A percentile compares a stretch with the other conserved stretches of the same genome.
Evolutionary conservation across 2,113 vertebrate genomes (phyloP).

Genomic region (Etheostoma cragini): DNA sequence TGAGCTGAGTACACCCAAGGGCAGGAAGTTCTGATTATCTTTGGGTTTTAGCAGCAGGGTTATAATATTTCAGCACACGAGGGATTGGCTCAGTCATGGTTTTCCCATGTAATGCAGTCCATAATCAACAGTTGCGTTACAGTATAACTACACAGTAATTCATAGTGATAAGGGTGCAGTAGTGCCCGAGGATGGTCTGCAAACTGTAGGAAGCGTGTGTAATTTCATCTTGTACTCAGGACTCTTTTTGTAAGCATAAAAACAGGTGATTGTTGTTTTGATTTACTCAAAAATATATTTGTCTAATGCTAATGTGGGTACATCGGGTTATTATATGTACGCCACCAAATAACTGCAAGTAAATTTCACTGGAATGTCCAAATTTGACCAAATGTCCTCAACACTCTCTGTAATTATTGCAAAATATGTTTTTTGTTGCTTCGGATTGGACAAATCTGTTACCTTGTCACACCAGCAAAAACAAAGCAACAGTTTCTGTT

Average conservation of each 20-base stretch:
- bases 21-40: conserved; percentile 64
- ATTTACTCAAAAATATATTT: conserved; percentile 11
- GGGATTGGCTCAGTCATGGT: conserved; percentile 40
- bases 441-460: background rate
- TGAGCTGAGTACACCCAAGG: conserved; percentile 50
- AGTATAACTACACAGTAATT: conserved; percentile 61
- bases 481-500: background rate
- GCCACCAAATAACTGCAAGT: background rate
- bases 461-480: background rate
- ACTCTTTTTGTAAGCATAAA: conserved; percentile 26
- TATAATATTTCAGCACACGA: conserved; percentile 51
- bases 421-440: background rate
- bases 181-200: conserved; percentile 46
- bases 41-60: conserved; percentile 57
- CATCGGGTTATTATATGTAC: background rate
- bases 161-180: conserved; percentile 51
- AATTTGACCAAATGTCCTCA: background rate
- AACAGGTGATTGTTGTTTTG: conserved; percentile 1
- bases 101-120: conserved; percentile 43
- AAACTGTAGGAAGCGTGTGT: conserved; percentile 32
- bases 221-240: conserved; percentile 46
- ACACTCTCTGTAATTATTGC: background rate
- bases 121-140: conserved; percentile 53
- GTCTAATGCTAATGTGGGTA: conserved; percentile 8
- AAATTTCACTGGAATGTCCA: background rate